These are phyloP conservation scores for Alentia gelatinosa DNA, from an alignment of 2,888 invertebrate genomes.

Conservation along the genomic window DNA sequence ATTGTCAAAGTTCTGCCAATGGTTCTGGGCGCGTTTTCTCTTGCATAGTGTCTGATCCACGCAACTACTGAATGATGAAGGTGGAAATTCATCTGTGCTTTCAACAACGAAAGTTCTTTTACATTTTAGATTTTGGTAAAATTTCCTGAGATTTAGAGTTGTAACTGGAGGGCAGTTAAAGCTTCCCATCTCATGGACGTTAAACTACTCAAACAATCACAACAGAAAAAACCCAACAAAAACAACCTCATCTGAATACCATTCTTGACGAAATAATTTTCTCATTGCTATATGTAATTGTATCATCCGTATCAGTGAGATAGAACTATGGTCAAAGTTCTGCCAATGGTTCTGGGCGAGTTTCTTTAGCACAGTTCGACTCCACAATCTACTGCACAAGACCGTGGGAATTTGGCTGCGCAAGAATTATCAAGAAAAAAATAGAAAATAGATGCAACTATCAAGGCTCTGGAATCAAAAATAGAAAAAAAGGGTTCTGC, in stretches of 20 bases:
- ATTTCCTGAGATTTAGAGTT: too few relatives aligned
- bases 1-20: conserved; percentile 17
- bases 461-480: too few relatives aligned
- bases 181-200: neutral
- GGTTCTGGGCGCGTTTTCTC: conserved; percentile 24
- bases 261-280: neutral
- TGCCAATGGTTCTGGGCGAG: conserved; percentile 38
- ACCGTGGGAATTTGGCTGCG: conserved; percentile 9
- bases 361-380: conserved; percentile 24
- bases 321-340: conserved; percentile 2
- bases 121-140: neutral
- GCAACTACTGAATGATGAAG: neutral
- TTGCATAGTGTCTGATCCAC: conserved; percentile 3
- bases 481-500: too few relatives aligned
- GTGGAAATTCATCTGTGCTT: neutral
- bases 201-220: too few relatives aligned
- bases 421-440: too few relatives aligned
- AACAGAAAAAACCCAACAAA: neutral
- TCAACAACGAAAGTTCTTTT: neutral
- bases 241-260: neutral
- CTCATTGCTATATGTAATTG: neutral
- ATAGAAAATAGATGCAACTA: too few relatives aligned
- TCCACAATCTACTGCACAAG: conserved; percentile 7
- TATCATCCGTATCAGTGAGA: conserved; percentile 39
- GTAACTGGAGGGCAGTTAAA: too few relatives aligned